Conservation (phyloP, 1,140 invertebrate species). For the Dendroctonus ponderosae region DNA sequence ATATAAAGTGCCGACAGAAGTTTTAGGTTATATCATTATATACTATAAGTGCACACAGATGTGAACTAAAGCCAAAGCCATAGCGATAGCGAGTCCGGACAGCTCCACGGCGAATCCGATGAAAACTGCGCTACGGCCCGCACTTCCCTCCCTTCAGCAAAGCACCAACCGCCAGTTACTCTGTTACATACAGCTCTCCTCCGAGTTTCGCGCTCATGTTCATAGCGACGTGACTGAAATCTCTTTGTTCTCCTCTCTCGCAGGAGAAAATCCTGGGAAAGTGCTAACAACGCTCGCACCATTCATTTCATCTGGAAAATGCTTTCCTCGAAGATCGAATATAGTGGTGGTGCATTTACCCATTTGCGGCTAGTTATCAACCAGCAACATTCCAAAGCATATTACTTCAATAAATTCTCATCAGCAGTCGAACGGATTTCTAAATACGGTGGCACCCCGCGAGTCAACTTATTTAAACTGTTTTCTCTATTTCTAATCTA, state of each 20-base stretch:
- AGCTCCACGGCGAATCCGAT: constrained; percentile 34
- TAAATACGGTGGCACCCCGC: too few relatives aligned
- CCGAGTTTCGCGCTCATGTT: constrained; percentile 9
- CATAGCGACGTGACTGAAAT: constrained; percentile 20
- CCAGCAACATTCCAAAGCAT: neutral
- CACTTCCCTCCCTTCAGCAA: constrained; percentile 23
- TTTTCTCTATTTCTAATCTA: too few relatives aligned
- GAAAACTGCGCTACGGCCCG: constrained; percentile 29
- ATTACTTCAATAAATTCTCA: constrained; percentile 7
- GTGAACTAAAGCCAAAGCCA: constrained; percentile 40
- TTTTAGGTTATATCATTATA: constrained; percentile 39
- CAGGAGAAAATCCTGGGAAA: constrained; percentile 6
- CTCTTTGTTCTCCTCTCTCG: constrained; percentile 21
- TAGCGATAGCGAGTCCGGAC: constrained; percentile 37
- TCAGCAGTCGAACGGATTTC: neutral
- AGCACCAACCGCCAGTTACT: constrained; percentile 27
- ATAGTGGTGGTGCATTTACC: constrained; percentile 12
- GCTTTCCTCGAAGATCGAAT: constrained; percentile 9
- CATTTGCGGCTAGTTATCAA: constrained; percentile 15
- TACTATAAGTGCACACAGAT: constrained; percentile 37
- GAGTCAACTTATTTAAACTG: too few relatives aligned
- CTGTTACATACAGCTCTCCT: constrained; percentile 28
- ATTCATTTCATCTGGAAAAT: neutral
- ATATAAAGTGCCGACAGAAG: constrained; percentile 37
- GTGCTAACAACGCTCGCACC: neutral